A percentile compares a stretch with the other conserved stretches of the same genome.
Conservation (phyloP, 30 jellyfish, hydroid and myxozoan species). For the Turritopsis dohrnii region DNA sequence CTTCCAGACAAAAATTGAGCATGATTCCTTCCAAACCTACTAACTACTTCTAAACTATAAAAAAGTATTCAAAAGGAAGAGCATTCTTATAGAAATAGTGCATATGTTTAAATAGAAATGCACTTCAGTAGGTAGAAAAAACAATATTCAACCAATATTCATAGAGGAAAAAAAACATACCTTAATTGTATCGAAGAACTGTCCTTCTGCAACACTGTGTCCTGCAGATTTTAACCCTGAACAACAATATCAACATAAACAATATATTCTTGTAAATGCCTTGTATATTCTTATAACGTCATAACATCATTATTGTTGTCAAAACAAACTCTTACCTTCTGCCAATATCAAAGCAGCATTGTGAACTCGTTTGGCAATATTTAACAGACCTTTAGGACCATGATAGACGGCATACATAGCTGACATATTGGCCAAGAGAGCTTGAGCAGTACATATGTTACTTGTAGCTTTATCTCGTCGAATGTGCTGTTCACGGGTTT, state of each 20-base stretch:
- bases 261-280: no score
- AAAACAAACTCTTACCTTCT: slow-evolving; percentile 46
- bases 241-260: background rate
- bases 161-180: slow-evolving; percentile 18
- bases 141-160: background rate
- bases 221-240: slow-evolving; percentile 76
- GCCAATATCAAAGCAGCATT: slow-evolving; percentile 87
- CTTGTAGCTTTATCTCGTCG: slow-evolving; percentile 97
- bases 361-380: slow-evolving; percentile 83
- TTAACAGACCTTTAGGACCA: slow-evolving; percentile 82
- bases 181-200: slow-evolving; percentile 78
- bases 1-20: no score
- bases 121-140: no score
- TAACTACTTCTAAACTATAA: no score
- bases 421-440: slow-evolving; percentile 88
- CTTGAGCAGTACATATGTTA: slow-evolving; percentile 97
- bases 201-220: slow-evolving; percentile 55
- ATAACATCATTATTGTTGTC: no score
- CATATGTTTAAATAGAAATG: no score
- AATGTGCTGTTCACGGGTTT: slow-evolving; percentile 92
- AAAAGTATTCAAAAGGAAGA: no score
- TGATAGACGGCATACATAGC: slow-evolving; percentile 86
- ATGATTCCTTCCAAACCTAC: no score
- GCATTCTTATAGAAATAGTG: no score
- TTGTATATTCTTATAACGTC: no score